Conservation (phyloP, 2,113 vertebrate species). For the Hemicordylus capensis region DNA sequence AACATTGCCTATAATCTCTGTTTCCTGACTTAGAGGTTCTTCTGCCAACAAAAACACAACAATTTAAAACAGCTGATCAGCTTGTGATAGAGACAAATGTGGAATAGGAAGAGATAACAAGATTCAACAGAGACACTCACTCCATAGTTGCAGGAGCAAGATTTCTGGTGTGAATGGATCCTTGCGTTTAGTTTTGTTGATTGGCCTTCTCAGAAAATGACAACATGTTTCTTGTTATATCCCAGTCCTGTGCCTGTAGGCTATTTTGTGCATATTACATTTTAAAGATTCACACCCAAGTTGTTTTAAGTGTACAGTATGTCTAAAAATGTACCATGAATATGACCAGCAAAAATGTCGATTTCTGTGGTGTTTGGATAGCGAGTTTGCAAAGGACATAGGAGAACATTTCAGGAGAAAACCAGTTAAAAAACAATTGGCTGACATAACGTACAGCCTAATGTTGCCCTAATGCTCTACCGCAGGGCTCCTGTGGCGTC, state of each 20-base stretch:
- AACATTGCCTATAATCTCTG: neutral
- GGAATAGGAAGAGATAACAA: too few relatives aligned
- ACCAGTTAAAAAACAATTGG: neutral
- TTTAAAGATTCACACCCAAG: too few relatives aligned
- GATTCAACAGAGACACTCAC: neutral
- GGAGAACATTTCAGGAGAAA: neutral
- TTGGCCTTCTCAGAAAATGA: neutral
- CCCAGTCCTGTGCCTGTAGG: neutral
- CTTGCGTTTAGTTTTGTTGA: conserved; percentile 13
- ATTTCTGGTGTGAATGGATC: neutral
- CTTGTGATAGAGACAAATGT: neutral
- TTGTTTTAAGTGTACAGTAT: neutral
- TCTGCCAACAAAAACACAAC: conserved; percentile 22
- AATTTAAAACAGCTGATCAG: conserved; percentile 12
- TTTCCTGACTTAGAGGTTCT: conserved; percentile 26
- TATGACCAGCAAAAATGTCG: too few relatives aligned
- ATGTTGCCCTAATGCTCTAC: too few relatives aligned
- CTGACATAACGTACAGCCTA: too few relatives aligned
- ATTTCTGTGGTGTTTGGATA: neutral
- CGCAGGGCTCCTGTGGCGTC: too few relatives aligned
- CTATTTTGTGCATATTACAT: neutral
- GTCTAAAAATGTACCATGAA: too few relatives aligned
- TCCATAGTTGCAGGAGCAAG: neutral
- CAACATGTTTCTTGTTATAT: neutral
- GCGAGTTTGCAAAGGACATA: neutral